A percentile compares a stretch with the other conserved stretches of the same genome.
Conservation (phyloP, 1,140 invertebrate genomes). For the Epicauta chinensis region DNA sequence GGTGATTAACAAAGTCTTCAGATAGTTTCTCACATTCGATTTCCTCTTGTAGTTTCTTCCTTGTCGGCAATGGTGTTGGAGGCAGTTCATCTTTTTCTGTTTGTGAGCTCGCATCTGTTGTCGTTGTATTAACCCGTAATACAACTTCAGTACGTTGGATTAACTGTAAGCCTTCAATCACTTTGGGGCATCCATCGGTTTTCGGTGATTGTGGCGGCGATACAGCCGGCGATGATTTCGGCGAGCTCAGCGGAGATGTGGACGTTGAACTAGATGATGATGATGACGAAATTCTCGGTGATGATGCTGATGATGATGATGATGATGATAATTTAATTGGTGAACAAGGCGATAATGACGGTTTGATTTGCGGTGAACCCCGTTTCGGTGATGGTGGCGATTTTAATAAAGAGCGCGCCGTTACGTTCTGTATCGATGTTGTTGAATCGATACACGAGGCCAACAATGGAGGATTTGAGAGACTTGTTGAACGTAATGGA, state of each 20-base stretch:
- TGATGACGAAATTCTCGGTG: constrained; percentile 8
- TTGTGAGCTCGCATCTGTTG: constrained; percentile 56
- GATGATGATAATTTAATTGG: constrained; percentile 19
- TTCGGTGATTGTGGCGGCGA: constrained; percentile 29
- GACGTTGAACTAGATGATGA: constrained; percentile 7
- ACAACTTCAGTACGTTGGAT: constrained; percentile 57
- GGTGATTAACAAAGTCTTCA: constrained; percentile 62
- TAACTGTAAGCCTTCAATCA: constrained; percentile 48
- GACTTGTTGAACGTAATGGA: constrained; percentile 31
- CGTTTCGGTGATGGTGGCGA: constrained; percentile 8
- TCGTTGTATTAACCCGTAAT: constrained; percentile 52
- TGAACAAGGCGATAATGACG: constrained; percentile 19
- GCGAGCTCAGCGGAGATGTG: constrained; percentile 25
- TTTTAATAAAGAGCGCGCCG: not conserved
- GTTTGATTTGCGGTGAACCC: constrained; percentile 26
- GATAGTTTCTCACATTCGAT: constrained; percentile 74
- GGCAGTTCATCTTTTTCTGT: constrained; percentile 48
- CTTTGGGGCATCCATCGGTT: constrained; percentile 40
- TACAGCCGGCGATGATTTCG: constrained; percentile 22
- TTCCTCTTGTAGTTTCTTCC: constrained; percentile 64
- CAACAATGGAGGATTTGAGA: constrained; percentile 24
- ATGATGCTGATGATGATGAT: constrained; percentile 7
- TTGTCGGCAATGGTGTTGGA: constrained; percentile 39
- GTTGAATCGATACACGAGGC: not conserved
- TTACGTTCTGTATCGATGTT: constrained; percentile 6